Percentiles rank a stretch among this genome's conserved stretches.
phyloP scores from a whole-genome alignment of 2,797 vertebrate genomes.

The Coreius guichenoti region DNA sequence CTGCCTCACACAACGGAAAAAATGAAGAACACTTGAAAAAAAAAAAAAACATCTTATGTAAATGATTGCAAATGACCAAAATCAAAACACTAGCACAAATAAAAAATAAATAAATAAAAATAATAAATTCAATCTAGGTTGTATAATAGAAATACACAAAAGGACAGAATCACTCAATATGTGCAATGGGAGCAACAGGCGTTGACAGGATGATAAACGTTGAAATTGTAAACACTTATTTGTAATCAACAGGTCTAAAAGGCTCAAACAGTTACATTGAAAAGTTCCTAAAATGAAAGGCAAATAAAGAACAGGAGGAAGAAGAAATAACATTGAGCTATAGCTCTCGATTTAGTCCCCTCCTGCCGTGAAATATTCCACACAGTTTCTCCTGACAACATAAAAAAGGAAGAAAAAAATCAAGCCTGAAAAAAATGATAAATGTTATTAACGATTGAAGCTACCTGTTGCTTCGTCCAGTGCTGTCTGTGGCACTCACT shows the following conservation, averaged over 20 bases:
- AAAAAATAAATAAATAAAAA: not conserved
- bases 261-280: not conserved
- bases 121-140: not conserved
- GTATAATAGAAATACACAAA: not conserved
- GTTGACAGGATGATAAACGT: not conserved
- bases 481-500: constrained; percentile 31
- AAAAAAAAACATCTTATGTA: not conserved
- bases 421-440: not conserved
- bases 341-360: not conserved
- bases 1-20: not conserved
- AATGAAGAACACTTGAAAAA: not conserved
- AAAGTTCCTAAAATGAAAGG: not conserved
- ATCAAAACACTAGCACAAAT: not conserved
- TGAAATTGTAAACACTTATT: constrained; percentile 3
- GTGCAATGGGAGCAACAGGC: constrained; percentile 19
- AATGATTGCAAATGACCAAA: constrained; percentile 6
- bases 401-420: not conserved
- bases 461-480: constrained; percentile 56
- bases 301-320: not conserved
- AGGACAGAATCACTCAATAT: constrained; percentile 16
- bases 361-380: not conserved
- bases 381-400: not conserved
- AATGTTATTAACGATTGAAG: not conserved
- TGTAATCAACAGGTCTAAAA: constrained; percentile 18
- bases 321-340: not conserved